Evolutionary conservation across 92 coral and sea anemone genomes (phyloP).

Genomic region (Blastomussa wellsi): DNA sequence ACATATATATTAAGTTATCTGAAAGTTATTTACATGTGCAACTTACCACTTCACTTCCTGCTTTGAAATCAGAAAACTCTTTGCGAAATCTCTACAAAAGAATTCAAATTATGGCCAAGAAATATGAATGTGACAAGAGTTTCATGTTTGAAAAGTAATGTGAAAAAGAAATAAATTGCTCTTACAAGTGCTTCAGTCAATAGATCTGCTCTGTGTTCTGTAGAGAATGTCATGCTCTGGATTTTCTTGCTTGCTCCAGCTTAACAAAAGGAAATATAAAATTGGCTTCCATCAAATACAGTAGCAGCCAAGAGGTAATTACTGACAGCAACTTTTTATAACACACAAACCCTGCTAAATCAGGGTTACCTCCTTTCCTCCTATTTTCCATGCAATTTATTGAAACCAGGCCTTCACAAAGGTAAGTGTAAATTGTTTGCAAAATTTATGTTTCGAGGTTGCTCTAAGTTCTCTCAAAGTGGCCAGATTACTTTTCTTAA

Average conservation of each 20-base stretch:
- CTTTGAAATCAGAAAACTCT: slow-evolving; percentile 86
- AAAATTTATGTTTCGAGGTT: no score
- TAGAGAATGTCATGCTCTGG: slow-evolving; percentile 97
- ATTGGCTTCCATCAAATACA: no score
- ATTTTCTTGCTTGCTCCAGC: slow-evolving; percentile 85
- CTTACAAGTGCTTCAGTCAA: slow-evolving; percentile 94
- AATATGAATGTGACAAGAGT: neutral
- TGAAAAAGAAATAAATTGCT: neutral
- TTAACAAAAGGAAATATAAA: neutral
- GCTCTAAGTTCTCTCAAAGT: no score
- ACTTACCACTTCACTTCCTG: slow-evolving; percentile 90
- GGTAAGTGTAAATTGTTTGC: no score
- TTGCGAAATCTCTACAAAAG: slow-evolving; percentile 79
- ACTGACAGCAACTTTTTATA: no score
- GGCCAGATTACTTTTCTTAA: no score
- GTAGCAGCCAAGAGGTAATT: no score
- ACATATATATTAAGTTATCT: neutral
- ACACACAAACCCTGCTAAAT: neutral
- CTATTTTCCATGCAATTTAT: no score
- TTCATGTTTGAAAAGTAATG: neutral
- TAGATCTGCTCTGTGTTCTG: slow-evolving; percentile 96
- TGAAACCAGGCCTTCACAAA: no score
- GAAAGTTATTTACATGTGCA: neutral
- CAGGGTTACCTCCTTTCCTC: no score
- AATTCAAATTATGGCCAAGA: neutral